Evolutionary conservation across 2,888 invertebrate genomes (phyloP).

Genomic region (Oscheius onirici): DNA sequence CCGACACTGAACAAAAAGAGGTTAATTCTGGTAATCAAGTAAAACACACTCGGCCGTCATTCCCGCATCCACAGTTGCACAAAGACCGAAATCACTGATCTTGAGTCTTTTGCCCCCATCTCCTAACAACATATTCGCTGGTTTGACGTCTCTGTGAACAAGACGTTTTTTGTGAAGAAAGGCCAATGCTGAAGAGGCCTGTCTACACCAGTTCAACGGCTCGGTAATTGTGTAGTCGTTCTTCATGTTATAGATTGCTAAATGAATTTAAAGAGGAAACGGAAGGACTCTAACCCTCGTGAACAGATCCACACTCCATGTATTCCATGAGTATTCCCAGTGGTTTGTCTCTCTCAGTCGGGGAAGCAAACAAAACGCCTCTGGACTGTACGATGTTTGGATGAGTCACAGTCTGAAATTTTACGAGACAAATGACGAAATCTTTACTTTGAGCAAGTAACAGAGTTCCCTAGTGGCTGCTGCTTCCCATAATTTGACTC

Average conservation of each 20-base stretch:
- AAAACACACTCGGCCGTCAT: slow-evolving; percentile 19
- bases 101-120: slow-evolving; percentile 13
- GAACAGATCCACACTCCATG: slow-evolving; percentile 21
- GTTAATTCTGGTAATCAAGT: neutral
- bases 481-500: slow-evolving; percentile 2
- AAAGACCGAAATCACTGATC: slow-evolving; percentile 23
- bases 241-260: neutral
- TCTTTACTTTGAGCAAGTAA: slow-evolving; percentile 7
- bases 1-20: slow-evolving; percentile 20
- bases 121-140: slow-evolving; percentile 42
- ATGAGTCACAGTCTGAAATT: slow-evolving; percentile 15
- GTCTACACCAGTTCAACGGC: slow-evolving; percentile 20
- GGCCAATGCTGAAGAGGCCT: slow-evolving; percentile 71
- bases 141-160: slow-evolving; percentile 75
- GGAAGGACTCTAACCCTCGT: neutral
- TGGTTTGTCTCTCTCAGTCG: neutral
- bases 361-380: slow-evolving; percentile 15
- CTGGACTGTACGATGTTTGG: slow-evolving; percentile 20
- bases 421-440: neutral
- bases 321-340: slow-evolving; percentile 26
- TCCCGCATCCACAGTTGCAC: slow-evolving; percentile 5
- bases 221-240: neutral
- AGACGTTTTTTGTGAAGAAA: slow-evolving; percentile 74
- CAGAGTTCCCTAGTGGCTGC: slow-evolving; percentile 11
- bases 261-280: neutral